Conservation (phyloP, 2,797 vertebrate species). For the Nothura maculosa region DNA sequence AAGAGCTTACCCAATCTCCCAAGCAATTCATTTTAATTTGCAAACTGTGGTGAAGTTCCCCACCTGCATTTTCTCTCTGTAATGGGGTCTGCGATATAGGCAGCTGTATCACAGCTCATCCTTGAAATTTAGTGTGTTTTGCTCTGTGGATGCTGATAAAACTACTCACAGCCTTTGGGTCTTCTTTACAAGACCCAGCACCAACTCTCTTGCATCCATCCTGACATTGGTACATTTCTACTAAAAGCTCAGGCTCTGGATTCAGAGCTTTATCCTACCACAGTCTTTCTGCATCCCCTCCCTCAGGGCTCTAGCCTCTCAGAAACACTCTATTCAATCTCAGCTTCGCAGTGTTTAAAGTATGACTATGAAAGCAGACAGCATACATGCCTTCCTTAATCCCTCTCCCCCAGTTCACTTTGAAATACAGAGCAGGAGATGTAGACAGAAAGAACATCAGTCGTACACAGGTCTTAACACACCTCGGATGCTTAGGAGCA, state of each 20-base stretch:
- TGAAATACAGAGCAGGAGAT: neutral
- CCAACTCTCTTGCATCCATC: neutral
- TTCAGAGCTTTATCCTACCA: fast-evolving
- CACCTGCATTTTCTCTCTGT: neutral
- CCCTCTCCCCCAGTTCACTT: neutral
- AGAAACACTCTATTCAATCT: neutral
- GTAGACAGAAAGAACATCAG: neutral
- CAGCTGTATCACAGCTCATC: neutral
- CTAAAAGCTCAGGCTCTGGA: neutral
- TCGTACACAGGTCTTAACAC: neutral
- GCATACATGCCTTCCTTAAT: neutral
- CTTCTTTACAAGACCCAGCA: neutral
- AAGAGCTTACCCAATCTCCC: neutral
- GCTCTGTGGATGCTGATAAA: neutral
- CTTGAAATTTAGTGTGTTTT: neutral
- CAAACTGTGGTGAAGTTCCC: neutral
- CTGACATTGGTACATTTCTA: neutral
- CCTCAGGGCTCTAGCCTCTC: neutral
- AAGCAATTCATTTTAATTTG: neutral
- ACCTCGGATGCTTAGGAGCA: neutral
- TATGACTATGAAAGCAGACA: neutral
- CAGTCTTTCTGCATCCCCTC: neutral
- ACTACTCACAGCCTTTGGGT: fast-evolving
- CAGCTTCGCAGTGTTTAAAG: neutral
- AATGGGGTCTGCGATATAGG: neutral